Base-by-base conservation (phyloP, 2,113 vertebrate genomes). In the Donacobius atricapilla region DNA sequence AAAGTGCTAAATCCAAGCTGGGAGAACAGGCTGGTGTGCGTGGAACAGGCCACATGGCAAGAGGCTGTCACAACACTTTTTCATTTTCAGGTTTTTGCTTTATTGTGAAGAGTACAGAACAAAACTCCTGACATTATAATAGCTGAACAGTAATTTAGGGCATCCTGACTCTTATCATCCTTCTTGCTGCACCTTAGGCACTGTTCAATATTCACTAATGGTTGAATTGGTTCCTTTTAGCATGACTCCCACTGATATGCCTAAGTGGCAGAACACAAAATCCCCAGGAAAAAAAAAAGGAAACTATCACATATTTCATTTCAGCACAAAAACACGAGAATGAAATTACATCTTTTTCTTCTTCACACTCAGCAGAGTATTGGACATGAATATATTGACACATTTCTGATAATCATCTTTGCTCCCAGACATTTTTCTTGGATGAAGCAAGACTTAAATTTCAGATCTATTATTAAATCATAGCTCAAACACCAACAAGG, bases 361-460 rank as follows among this genome's bases (percentile, higher is more conserved):
- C 94, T 90, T 87, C 81, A 89, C 76, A 92, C 86, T 91, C 84
- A 83, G 61, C 23, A 60, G 77, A 75, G 35, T 84, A 90, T 35
- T 4, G 11, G 91, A 94, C 89, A 70, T 63, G 72, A 91, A 92
- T 70, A 82, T 73, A 95, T 65, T 54, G 88, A 77, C 65, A 47
- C 63, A 85, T 91, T 95, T 91, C 90, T 92, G 72, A 92, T 96
- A 86, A 91, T 94, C 48, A 83, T 88, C 65, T 82, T 88, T 80
- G 77, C 80, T 93, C 66, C 61, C 64, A 93, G 85, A 89, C 57
- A 69, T 93, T 85, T 92, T 65, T 81, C 60, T 83, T 93, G 79
- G 71, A 93, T 83, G 72, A 94, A 93, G 83, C 63, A 83, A 76
- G 82, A 72, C 78, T 91, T 73, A 58, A 87, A 94, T 87, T 94